phyloP scores from a whole-genome alignment of 2,113 vertebrate species.

The Poeciliopsis prolifica region DNA sequence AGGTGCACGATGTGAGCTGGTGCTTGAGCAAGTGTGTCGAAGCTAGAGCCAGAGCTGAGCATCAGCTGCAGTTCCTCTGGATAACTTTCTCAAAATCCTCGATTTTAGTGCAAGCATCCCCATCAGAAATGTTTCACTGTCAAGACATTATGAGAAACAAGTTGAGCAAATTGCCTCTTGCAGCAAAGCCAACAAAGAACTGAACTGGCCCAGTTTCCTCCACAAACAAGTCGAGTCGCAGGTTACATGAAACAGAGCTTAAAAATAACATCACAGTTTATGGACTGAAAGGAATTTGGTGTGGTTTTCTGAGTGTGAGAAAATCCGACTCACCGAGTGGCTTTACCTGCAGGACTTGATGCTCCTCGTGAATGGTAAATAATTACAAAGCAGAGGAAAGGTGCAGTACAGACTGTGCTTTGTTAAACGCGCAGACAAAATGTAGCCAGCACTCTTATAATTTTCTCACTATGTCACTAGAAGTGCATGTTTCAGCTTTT shows the following conservation, averaged over 20 bases:
- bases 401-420: constrained; percentile 20
- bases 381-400: constrained; percentile 47
- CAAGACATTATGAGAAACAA: not conserved
- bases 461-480: constrained; percentile 33
- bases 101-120: too few species aligned
- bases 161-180: not conserved
- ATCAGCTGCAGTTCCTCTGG: constrained; percentile 13
- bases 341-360: constrained; percentile 29
- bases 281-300: constrained; percentile 25
- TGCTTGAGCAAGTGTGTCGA: constrained; percentile 33
- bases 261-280: constrained; percentile 21
- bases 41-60: constrained; percentile 2
- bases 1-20: constrained; percentile 44
- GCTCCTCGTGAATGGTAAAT: constrained; percentile 39
- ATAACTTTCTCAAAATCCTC: not conserved
- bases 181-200: constrained; percentile 8
- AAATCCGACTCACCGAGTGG: constrained; percentile 20
- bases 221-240: constrained; percentile 29
- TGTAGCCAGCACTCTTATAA: constrained; percentile 10
- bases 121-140: not conserved
- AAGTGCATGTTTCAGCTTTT: constrained; percentile 38
- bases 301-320: constrained; percentile 21
- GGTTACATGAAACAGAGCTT: not conserved
- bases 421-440: constrained; percentile 29
- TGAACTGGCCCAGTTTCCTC: not conserved